These are phyloP conservation scores for Labroides dimidiatus DNA, from an alignment of 2,797 vertebrate species.

Conservation along the genomic window DNA sequence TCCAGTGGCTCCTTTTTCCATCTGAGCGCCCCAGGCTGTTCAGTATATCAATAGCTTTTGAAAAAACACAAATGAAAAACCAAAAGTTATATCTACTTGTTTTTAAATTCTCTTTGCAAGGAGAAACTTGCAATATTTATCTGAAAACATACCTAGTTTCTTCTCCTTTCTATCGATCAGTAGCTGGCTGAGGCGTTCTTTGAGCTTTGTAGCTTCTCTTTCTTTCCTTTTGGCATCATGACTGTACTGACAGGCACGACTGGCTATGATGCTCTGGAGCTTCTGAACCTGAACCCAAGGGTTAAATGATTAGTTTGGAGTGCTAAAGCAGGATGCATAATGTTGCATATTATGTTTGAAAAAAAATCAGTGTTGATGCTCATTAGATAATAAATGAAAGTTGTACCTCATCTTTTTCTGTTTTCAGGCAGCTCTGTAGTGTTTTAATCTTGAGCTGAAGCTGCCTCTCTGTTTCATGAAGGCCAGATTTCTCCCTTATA, in stretches of 20 bases:
- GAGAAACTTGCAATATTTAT: neutral
- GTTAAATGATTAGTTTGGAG: neutral
- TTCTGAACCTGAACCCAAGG: conserved; percentile 89
- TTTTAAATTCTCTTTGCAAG: neutral
- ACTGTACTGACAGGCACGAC: conserved; percentile 95
- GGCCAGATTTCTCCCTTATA: conserved; percentile 91
- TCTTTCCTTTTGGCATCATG: conserved; percentile 98
- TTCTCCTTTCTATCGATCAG: conserved; percentile 95
- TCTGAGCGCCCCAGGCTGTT: conserved; percentile 94
- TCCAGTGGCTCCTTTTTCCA: conserved; percentile 96
- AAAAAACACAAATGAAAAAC: conserved; percentile 17
- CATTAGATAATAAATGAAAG: neutral
- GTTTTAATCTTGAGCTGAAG: conserved; percentile 93
- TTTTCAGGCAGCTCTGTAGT: conserved; percentile 94
- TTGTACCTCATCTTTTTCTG: conserved; percentile 95
- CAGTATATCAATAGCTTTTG: conserved; percentile 92
- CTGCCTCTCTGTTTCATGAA: conserved; percentile 94
- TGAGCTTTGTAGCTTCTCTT: conserved; percentile 92
- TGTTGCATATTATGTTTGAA: neutral
- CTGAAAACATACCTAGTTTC: conserved; percentile 85
- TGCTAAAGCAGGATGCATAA: neutral
- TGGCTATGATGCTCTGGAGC: conserved; percentile 93
- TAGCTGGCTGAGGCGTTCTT: conserved; percentile 93
- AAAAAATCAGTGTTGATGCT: neutral
- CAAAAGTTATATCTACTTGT: neutral